Conservation (phyloP, 2,113 vertebrate species). For the Pipa parva region DNA sequence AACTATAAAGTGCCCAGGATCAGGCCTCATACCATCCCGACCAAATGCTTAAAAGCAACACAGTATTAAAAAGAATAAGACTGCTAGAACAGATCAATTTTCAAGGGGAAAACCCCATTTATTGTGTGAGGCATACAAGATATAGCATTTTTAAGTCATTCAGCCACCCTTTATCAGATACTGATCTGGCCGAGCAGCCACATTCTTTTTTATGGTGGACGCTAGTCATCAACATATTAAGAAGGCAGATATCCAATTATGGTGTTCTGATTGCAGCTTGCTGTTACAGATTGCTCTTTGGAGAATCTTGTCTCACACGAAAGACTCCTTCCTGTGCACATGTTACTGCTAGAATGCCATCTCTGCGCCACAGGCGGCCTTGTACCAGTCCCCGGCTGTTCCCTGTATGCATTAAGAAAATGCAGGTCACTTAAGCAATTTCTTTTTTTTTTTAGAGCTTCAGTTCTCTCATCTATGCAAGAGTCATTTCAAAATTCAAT, state of each 20-base stretch:
- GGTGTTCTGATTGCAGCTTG: background rate
- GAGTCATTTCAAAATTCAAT: too few species aligned
- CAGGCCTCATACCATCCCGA: too few species aligned
- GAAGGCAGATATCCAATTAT: background rate
- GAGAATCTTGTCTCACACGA: constrained; percentile 55
- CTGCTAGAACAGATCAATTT: background rate
- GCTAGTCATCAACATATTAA: background rate
- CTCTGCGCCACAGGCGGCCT: constrained; percentile 84
- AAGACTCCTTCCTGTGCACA: constrained; percentile 88
- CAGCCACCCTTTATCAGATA: too few species aligned
- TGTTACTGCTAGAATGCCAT: constrained; percentile 82
- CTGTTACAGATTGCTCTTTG: constrained; percentile 69
- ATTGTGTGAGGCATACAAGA: background rate
- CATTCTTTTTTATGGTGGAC: background rate
- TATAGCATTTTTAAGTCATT: too few species aligned
- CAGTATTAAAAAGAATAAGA: too few species aligned
- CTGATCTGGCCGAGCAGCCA: background rate
- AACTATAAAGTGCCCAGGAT: too few species aligned
- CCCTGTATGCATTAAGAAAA: constrained; percentile 55
- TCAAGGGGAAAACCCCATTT: background rate
- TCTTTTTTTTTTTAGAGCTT: too few species aligned
- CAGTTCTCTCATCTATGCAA: too few species aligned
- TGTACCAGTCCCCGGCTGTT: constrained; percentile 80
- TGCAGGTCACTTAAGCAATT: too few species aligned
- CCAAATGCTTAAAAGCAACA: too few species aligned